Percentiles rank a stretch among this genome's conserved stretches.
phyloP scores from a whole-genome alignment of 2,888 invertebrate species.

The Adelognathus sp. region DNA sequence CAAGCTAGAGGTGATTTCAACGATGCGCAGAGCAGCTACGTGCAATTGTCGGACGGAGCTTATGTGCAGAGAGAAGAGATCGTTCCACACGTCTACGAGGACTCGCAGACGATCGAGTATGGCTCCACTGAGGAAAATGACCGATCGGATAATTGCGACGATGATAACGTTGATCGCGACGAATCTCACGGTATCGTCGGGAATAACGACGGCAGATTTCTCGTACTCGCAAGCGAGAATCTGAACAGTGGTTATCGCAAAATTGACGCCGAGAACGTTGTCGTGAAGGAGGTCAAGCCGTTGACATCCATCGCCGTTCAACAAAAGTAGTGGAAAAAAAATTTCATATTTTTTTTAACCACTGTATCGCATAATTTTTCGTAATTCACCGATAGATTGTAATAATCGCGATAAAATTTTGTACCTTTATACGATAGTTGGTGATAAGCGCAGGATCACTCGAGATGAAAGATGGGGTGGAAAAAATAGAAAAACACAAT shows the following conservation, averaged over 20 bases:
- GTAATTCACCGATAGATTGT: slow-evolving; percentile 2
- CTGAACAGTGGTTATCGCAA: slow-evolving; percentile 69
- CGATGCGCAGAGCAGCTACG: slow-evolving; percentile 23
- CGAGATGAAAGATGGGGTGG: neutral
- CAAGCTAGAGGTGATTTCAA: slow-evolving; percentile 1
- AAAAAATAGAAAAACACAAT: neutral
- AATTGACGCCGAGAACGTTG: slow-evolving; percentile 65
- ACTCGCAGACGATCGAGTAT: neutral
- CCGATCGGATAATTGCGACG: neutral
- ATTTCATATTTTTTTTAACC: neutral
- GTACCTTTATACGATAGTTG: slow-evolving; percentile 24
- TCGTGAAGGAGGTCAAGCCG: slow-evolving; percentile 63
- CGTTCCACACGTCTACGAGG: neutral
- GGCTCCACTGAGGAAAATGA: neutral
- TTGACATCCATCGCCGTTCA: slow-evolving; percentile 62
- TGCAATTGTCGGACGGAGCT: neutral
- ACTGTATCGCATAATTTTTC: slow-evolving; percentile 28
- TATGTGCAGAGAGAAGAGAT: neutral
- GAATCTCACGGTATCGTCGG: neutral
- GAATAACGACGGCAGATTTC: slow-evolving; percentile 74
- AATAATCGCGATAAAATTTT: neutral
- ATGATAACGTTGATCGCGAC: neutral
- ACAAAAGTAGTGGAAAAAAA: slow-evolving; percentile 60
- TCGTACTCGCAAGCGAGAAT: slow-evolving; percentile 70
- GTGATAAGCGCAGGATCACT: slow-evolving; percentile 19